phyloP scores from a whole-genome alignment of 1,140 invertebrate species.

The Drosophila virilis region DNA sequence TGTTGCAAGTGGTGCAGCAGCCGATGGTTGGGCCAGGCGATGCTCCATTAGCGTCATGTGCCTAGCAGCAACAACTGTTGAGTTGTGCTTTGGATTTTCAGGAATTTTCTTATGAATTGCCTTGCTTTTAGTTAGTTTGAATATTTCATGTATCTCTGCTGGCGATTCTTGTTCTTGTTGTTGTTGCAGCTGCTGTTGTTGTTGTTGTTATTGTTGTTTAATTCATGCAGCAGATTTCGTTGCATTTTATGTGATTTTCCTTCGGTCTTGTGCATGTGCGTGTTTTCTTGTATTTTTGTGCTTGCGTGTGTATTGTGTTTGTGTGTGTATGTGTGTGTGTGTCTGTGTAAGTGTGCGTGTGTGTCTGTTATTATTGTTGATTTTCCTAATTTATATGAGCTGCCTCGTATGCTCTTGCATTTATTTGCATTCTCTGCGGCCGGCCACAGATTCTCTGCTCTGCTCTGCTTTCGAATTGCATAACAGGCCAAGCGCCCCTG shows the following conservation, averaged over 20 bases:
- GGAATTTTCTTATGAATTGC: conserved; percentile 65
- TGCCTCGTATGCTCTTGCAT: conserved; percentile 48
- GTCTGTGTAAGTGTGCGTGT: conserved; percentile 5
- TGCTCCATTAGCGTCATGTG: conserved; percentile 67
- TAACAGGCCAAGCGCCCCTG: conserved; percentile 1
- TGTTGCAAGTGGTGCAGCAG: conserved; percentile 17
- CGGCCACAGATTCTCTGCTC: conserved; percentile 26
- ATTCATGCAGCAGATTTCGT: conserved; percentile 60
- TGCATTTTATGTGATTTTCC: conserved; percentile 74
- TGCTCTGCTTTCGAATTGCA: conserved; percentile 22
- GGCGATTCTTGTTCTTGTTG: conserved; percentile 36
- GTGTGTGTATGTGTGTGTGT: not conserved
- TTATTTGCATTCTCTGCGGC: conserved; percentile 56
- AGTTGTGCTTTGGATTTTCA: conserved; percentile 37
- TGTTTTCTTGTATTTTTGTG: conserved; percentile 9
- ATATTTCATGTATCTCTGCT: conserved; percentile 54
- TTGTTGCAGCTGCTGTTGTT: conserved; percentile 4
- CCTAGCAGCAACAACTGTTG: conserved; percentile 34
- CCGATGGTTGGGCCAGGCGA: conserved; percentile 32
- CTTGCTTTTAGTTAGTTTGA: conserved; percentile 59
- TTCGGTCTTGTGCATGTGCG: conserved; percentile 21
- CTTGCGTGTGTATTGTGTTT: conserved; percentile 5
- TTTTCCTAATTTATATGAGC: conserved; percentile 54
- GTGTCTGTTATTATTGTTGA: conserved; percentile 49
- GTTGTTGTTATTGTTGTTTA: conserved; percentile 42